These are phyloP conservation scores for Pan paniscus DNA, from an alignment of 2,113 vertebrate genomes.

Conservation along the genomic window DNA sequence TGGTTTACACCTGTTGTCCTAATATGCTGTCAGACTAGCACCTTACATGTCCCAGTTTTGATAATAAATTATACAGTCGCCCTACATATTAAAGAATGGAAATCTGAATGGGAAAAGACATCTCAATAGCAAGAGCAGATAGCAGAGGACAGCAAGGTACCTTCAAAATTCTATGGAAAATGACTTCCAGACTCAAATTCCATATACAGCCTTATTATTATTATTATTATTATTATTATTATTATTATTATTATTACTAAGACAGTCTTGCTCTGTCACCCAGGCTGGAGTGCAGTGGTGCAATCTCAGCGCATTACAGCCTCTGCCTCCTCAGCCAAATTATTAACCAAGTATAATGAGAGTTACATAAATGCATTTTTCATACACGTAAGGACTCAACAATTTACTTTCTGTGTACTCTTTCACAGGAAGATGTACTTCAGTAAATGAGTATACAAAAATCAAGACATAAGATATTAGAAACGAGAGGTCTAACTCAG, in stretches of 20 bases:
- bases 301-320: too few species aligned
- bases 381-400: background rate
- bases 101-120: conserved; percentile 3
- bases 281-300: too few species aligned
- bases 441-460: background rate
- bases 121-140: conserved; percentile 6
- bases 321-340: background rate
- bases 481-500: background rate
- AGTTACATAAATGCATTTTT: conserved; percentile 11
- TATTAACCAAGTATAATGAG: background rate
- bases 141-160: background rate
- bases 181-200: conserved; percentile 34
- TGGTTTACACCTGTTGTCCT: background rate
- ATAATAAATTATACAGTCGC: background rate
- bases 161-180: conserved; percentile 31
- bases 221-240: too few species aligned
- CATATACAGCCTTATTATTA: background rate
- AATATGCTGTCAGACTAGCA: background rate
- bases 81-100: conserved; percentile 26
- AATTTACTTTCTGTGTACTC: background rate
- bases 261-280: too few species aligned
- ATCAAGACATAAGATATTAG: background rate
- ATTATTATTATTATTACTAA: too few species aligned
- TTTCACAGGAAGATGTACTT: background rate
- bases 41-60: background rate